These are phyloP conservation scores for Dipodomys ordii DNA, from an alignment of 2,113 vertebrate genomes.

Conservation along the genomic window DNA sequence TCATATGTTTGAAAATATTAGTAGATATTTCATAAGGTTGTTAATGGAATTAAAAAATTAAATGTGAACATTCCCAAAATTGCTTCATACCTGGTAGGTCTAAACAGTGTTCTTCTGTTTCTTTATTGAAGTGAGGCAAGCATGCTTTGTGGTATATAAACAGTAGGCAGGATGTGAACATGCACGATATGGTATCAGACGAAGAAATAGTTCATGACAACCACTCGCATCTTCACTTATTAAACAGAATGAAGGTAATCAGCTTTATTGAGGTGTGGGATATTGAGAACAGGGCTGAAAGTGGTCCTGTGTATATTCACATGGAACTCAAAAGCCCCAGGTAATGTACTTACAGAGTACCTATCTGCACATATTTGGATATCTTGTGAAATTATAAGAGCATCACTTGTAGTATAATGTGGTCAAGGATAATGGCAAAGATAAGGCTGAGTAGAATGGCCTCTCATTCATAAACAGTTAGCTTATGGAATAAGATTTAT, in stretches of 20 bases:
- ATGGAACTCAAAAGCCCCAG: background rate
- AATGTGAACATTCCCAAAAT: background rate
- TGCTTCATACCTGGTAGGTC: background rate
- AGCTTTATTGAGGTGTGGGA: background rate
- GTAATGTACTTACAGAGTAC: background rate
- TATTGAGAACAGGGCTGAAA: background rate
- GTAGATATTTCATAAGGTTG: background rate
- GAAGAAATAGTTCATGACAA: background rate
- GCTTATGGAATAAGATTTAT: background rate
- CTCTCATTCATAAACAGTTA: background rate
- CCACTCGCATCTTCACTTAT: background rate
- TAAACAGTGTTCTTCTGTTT: background rate
- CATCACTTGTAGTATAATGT: background rate
- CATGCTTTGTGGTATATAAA: fast-evolving
- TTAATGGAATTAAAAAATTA: background rate
- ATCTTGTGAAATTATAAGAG: background rate
- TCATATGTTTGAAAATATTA: background rate
- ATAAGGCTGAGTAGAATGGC: background rate
- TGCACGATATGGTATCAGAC: background rate
- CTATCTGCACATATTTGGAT: background rate
- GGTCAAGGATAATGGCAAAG: background rate
- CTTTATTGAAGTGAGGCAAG: background rate
- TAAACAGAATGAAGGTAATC: background rate
- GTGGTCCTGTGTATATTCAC: background rate
- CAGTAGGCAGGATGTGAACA: background rate